Conservation (phyloP, 2,113 vertebrate species). For the Montifringilla adamsi region DNA sequence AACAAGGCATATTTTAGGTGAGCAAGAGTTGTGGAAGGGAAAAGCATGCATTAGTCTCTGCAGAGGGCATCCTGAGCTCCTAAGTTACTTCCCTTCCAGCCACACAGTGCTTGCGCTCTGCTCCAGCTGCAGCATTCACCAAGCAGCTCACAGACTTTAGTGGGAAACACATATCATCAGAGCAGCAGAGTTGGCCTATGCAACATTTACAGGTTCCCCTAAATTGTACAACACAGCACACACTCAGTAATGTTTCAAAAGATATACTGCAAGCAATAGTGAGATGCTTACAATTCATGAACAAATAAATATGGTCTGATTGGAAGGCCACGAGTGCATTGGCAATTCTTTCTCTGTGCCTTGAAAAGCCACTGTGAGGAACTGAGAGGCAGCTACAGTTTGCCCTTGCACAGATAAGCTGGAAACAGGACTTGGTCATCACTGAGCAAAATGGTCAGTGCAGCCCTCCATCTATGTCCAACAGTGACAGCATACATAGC, state of each 20-base stretch:
- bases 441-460: background rate
- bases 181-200: background rate
- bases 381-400: background rate
- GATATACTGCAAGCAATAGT: background rate
- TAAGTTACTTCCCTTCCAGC: background rate
- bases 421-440: background rate
- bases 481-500: background rate
- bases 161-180: fast-evolving
- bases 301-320: background rate
- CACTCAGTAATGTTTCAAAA: background rate
- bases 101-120: fast-evolving
- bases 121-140: background rate
- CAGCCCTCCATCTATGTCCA: background rate
- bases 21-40: background rate
- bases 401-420: background rate
- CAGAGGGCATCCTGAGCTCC: background rate
- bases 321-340: fast-evolving
- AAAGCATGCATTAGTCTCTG: background rate
- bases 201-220: background rate
- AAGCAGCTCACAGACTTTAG: background rate
- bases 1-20: background rate
- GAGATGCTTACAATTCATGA: background rate
- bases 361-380: background rate
- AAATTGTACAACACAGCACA: background rate
- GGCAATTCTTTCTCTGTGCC: background rate